Percentiles rank a stretch among this genome's conserved stretches.
These are phyloP conservation scores for Chionomys nivalis DNA, from an alignment of 2,113 vertebrate genomes.

Conservation along the genomic window DNA sequence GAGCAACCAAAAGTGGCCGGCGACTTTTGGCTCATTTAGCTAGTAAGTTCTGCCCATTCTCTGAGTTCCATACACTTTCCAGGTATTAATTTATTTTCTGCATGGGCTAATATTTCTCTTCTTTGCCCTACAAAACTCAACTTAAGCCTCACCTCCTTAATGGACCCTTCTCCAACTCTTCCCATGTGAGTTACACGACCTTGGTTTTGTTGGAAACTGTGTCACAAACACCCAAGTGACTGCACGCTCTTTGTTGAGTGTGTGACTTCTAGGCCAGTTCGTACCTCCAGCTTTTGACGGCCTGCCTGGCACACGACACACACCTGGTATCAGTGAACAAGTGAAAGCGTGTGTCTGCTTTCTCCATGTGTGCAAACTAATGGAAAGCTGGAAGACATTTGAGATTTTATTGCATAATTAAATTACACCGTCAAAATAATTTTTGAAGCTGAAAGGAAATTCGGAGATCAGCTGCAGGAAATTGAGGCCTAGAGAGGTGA, in stretches of 20 bases:
- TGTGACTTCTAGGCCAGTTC: background rate
- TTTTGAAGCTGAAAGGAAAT: constrained; percentile 76
- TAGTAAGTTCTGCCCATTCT: background rate
- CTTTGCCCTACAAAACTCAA: background rate
- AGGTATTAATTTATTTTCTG: background rate
- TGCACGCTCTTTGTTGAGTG: background rate
- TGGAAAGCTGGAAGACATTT: constrained; percentile 69
- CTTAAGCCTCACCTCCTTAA: background rate
- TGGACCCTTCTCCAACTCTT: background rate
- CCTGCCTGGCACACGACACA: background rate
- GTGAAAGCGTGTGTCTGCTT: background rate
- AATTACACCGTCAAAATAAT: constrained; percentile 78
- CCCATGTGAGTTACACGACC: background rate
- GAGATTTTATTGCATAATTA: constrained; percentile 70
- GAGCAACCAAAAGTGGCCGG: background rate
- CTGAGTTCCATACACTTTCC: background rate
- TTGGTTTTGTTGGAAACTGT: background rate
- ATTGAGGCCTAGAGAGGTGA: constrained; percentile 75
- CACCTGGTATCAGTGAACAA: background rate
- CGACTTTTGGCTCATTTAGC: background rate
- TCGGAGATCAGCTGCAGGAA: constrained; percentile 79
- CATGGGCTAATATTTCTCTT: background rate
- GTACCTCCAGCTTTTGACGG: background rate
- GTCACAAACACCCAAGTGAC: background rate
- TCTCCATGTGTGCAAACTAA: constrained; percentile 14